These are phyloP conservation scores for Limonius californicus DNA, from an alignment of 1,140 invertebrate genomes.

Conservation along the genomic window DNA sequence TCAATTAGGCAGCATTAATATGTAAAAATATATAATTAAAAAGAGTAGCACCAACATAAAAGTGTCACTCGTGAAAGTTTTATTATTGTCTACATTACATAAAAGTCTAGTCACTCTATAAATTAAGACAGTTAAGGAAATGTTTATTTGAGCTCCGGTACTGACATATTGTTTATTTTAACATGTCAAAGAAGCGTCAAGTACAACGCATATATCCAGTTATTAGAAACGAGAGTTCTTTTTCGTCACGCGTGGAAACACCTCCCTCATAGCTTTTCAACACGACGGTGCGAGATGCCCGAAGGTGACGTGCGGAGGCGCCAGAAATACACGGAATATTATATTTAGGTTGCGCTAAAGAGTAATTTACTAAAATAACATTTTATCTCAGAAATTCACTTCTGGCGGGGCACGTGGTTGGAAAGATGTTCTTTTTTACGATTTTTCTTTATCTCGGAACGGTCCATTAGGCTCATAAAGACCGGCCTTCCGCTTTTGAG, in stretches of 20 bases:
- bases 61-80: not conserved
- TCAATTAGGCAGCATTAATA: not conserved
- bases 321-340: not conserved
- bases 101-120: not conserved
- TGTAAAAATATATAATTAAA: not conserved
- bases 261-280: no score
- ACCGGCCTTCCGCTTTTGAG: not conserved
- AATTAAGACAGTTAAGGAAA: not conserved
- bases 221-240: not conserved
- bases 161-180: slow-evolving; percentile 10
- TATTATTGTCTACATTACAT: not conserved
- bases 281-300: not conserved
- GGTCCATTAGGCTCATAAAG: slow-evolving; percentile 13
- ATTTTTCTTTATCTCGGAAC: slow-evolving; percentile 11
- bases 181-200: slow-evolving; percentile 6
- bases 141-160: not conserved
- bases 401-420: slow-evolving; percentile 8
- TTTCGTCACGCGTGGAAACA: not conserved
- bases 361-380: slow-evolving; percentile 15
- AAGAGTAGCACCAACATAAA: not conserved
- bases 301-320: not conserved
- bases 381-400: slow-evolving; percentile 14
- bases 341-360: slow-evolving; percentile 11
- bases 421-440: slow-evolving; percentile 7
- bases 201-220: slow-evolving; percentile 3